Evolutionary conservation across 1,140 invertebrate species (phyloP).

Genomic region (Acromyrmex heyeri): DNA sequence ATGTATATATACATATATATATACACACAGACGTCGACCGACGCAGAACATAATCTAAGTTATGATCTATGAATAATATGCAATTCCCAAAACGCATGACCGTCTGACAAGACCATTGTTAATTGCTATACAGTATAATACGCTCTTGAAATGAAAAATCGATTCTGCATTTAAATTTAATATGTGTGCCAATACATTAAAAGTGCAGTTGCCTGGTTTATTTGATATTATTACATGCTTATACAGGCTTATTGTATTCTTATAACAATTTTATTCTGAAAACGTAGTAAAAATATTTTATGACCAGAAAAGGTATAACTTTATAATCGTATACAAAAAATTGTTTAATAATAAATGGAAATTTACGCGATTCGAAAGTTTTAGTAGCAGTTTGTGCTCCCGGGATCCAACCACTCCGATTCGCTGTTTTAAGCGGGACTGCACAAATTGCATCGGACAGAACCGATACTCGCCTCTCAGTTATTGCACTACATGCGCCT

Average conservation of each 20-base stretch:
- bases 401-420: neutral
- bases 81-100: conserved; percentile 43
- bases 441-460: conserved; percentile 48
- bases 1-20: too few species aligned
- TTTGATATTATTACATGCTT: conserved; percentile 18
- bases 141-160: neutral
- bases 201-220: neutral
- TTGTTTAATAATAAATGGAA: neutral
- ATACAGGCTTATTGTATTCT: neutral
- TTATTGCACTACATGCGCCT: conserved; percentile 48
- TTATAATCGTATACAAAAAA: neutral
- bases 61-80: conserved; percentile 16
- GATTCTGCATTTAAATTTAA: neutral
- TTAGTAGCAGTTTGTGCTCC: neutral
- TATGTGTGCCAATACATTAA: neutral
- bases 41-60: conserved; percentile 26
- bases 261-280: neutral
- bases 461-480: conserved; percentile 45
- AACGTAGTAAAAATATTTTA: neutral
- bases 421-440: neutral
- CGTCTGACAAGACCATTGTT: neutral
- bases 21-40: neutral
- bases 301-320: neutral
- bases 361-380: conserved; percentile 7
- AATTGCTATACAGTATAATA: neutral